phyloP scores from a whole-genome alignment of 2,113 vertebrate genomes.

The Callospermophilus lateralis region DNA sequence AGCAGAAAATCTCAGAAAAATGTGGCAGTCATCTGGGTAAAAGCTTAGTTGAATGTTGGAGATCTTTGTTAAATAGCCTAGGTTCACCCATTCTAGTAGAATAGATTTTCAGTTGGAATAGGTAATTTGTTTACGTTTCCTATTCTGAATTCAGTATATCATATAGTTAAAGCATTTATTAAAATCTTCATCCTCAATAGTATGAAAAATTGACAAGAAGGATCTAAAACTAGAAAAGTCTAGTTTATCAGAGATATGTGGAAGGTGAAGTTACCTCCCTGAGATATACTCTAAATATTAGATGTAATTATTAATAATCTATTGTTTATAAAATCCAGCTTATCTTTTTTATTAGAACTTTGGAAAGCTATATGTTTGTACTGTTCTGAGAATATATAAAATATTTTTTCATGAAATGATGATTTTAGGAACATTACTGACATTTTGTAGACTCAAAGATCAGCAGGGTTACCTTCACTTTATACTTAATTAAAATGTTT shows the following conservation, averaged over 20 bases:
- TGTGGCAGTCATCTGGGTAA: not conserved
- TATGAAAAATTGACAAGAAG: constrained; percentile 34
- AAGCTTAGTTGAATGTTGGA: not conserved
- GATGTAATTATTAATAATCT: constrained; percentile 47
- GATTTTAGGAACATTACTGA: constrained; percentile 70
- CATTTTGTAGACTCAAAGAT: constrained; percentile 71
- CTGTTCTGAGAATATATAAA: constrained; percentile 48
- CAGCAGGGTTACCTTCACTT: constrained; percentile 62
- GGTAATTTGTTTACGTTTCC: constrained; percentile 16
- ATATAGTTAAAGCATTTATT: constrained; percentile 41
- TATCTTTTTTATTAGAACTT: constrained; percentile 51
- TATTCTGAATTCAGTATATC: constrained; percentile 23
- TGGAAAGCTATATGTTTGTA: constrained; percentile 38
- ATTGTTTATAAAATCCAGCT: constrained; percentile 38
- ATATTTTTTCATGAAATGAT: constrained; percentile 58
- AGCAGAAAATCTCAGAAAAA: constrained; percentile 19
- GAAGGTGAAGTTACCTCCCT: not conserved
- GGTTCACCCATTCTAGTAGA: not conserved
- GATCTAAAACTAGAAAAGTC: constrained; percentile 57
- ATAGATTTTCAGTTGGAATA: not conserved
- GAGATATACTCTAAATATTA: constrained; percentile 38
- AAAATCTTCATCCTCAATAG: not conserved
- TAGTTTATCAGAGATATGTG: constrained; percentile 44
- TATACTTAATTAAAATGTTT: constrained; percentile 77
- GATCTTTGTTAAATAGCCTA: not conserved